Conservation (phyloP, 2,888 invertebrate species). For the Tubulanus polymorphus region DNA sequence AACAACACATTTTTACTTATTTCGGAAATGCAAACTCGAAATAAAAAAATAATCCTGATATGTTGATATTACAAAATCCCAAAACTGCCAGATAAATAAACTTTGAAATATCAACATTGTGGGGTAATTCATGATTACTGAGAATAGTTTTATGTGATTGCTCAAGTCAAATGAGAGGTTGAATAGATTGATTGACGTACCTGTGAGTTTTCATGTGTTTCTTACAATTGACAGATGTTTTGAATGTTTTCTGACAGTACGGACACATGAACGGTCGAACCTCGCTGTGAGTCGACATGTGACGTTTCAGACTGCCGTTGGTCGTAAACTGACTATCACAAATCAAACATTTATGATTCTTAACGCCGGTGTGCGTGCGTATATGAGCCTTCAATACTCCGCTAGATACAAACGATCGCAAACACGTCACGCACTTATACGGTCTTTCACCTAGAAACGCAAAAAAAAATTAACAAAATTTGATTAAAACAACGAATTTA, state of each 20-base stretch:
- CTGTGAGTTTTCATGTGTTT: constrained; percentile 65
- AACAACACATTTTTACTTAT: no score
- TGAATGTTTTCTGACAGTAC: constrained; percentile 62
- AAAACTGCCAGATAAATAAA: no score
- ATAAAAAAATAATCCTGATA: constrained; percentile 4
- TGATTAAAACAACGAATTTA: no score
- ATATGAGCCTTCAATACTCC: constrained; percentile 60
- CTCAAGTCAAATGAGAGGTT: no score
- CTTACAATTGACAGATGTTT: constrained; percentile 61
- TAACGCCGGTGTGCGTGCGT: constrained; percentile 57
- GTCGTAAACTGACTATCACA: constrained; percentile 64
- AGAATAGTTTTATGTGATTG: no score
- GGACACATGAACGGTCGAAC: constrained; percentile 58
- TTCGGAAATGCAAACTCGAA: no score
- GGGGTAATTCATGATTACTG: neutral
- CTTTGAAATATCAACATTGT: no score
- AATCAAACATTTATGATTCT: constrained; percentile 62
- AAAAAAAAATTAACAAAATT: no score
- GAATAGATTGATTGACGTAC: constrained; percentile 18
- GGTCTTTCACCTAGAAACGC: constrained; percentile 54
- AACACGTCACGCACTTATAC: constrained; percentile 52
- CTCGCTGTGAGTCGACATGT: constrained; percentile 67
- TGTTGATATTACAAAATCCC: neutral
- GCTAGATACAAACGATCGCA: constrained; percentile 57
- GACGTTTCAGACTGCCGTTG: constrained; percentile 70